A percentile compares a stretch with the other conserved stretches of the same genome.
Conservation (phyloP, 1,140 invertebrate species). For the Eumaeus atala region DNA sequence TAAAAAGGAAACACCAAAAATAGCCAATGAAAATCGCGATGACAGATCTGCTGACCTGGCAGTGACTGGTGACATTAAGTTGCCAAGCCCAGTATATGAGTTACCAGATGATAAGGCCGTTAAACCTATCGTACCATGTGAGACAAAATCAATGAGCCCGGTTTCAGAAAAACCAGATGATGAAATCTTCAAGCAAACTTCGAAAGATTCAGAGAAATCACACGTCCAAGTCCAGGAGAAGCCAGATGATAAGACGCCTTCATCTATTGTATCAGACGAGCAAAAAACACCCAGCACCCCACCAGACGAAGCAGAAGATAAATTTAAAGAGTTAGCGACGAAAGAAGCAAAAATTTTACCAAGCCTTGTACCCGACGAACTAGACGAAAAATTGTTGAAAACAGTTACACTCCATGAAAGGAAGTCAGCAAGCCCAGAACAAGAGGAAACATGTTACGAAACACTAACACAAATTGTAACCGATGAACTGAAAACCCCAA, state of each 20-base stretch:
- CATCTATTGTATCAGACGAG: not conserved
- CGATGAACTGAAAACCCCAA: slow-evolving; percentile 12
- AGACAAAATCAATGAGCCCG: slow-evolving; percentile 11
- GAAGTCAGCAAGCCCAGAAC: slow-evolving; percentile 14
- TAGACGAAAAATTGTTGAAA: not conserved
- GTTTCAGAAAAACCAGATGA: slow-evolving; percentile 6
- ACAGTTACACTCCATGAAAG: not conserved
- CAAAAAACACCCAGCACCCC: not conserved
- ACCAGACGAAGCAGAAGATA: not conserved
- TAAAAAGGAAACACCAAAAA: slow-evolving; percentile 13
- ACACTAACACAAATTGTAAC: too few relatives aligned
- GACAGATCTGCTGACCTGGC: slow-evolving; percentile 16
- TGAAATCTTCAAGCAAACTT: too few relatives aligned
- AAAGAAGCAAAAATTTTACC: slow-evolving; percentile 5
- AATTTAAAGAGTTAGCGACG: not conserved
- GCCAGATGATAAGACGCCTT: not conserved
- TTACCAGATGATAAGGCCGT: too few relatives aligned
- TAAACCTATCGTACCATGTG: too few relatives aligned
- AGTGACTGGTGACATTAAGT: slow-evolving; percentile 17
- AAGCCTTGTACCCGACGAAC: slow-evolving; percentile 5
- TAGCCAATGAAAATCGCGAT: slow-evolving; percentile 9
- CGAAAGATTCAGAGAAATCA: too few relatives aligned
- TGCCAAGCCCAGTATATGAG: slow-evolving; percentile 10
- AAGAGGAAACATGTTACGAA: slow-evolving; percentile 13
- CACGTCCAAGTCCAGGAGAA: too few relatives aligned